Evolutionary conservation across 2,113 vertebrate genomes (phyloP), one percentile per base, ranked within the genome.

Genomic region (Syrmaticus mikado): DNA sequence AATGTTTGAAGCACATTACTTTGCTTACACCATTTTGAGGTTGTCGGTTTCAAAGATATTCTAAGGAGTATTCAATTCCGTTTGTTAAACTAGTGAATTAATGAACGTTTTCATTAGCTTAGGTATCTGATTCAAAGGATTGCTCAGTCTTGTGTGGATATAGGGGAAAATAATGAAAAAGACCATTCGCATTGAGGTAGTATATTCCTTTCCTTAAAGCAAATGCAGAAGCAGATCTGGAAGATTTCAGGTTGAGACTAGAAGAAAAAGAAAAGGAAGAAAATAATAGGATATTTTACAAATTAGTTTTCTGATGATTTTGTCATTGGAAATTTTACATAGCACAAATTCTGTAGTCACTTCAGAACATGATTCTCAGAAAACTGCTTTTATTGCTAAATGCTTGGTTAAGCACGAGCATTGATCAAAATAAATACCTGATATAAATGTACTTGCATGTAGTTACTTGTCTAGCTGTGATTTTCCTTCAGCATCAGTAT

Each of bases 51-150:
- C 64, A 75, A 70, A 91, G 46, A 67, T 71, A 78, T 78, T 75
- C 34, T 15, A 45, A 16, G 38, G 7, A 91, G 85, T 72, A 50
- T 13, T 86, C 17, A 72, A 21, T 38, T 67, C 65, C 32, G 9
- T 83, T 90, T 84, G 38, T 68, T 95, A 71, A 94, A 68, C 68
- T 67, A 67, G 50, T 20, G 62, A 73, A 88, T 55, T 34, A 64
- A 41, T 2, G 5, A 74, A 41, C 1, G 2, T 20, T 91, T 18
- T 10, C 76, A 27, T 78, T 64, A 85, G 17, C 41, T 46, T 76
- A 65, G 41, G 7, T 41, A 48, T 77, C 41, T 79, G 40, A 24
- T 38, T 62, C 60, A 61, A 53, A 89, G 41, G 34, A 41, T 27
- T 91, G 22, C 15, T 34, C 50, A 67, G 38, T 19, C 77, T 55